phyloP scores from a whole-genome alignment of 1,140 invertebrate genomes.

The Dreissena rostriformis region DNA sequence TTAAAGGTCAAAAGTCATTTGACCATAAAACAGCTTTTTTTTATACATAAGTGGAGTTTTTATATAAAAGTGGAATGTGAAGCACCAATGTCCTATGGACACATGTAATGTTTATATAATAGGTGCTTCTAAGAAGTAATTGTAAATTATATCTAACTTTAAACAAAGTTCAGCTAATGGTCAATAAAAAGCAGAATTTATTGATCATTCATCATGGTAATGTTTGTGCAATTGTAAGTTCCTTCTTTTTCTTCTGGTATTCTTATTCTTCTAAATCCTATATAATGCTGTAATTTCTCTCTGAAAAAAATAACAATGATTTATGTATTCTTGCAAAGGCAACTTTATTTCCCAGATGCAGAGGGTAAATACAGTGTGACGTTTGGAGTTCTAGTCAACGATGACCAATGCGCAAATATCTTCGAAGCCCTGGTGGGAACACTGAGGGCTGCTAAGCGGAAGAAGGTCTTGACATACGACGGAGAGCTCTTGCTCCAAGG shows the following conservation, averaged over 20 bases:
- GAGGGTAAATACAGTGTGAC: constrained; percentile 66
- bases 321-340: not conserved
- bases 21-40: no score
- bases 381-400: constrained; percentile 74
- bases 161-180: not conserved
- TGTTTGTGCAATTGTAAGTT: not conserved
- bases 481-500: constrained; percentile 76
- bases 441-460: constrained; percentile 73
- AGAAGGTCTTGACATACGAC: constrained; percentile 73
- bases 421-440: constrained; percentile 79
- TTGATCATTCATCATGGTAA: not conserved
- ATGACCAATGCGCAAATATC: constrained; percentile 77
- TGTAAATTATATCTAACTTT: no score
- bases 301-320: not conserved
- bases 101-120: no score
- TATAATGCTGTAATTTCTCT: not conserved
- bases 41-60: no score
- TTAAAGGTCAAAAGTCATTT: no score
- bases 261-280: not conserved
- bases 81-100: no score
- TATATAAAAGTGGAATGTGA: no score
- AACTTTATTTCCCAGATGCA: constrained; percentile 61
- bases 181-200: not conserved
- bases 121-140: no score
- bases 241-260: not conserved